Conservation (phyloP, 2,797 vertebrate species). For the Silurus lanzhouensis region DNA sequence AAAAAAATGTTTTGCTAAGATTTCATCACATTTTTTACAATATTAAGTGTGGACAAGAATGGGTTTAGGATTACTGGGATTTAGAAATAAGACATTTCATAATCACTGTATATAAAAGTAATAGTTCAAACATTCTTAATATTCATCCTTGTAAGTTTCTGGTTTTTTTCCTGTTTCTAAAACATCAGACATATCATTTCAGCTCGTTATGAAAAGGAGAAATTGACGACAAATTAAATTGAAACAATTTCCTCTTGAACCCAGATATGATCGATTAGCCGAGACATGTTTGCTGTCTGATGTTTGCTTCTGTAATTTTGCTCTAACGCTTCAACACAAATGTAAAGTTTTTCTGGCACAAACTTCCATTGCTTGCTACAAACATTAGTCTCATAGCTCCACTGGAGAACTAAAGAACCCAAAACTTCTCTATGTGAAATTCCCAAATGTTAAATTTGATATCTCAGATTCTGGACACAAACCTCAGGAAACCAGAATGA, state of each 20-base stretch:
- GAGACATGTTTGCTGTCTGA: neutral
- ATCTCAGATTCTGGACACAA: conserved; percentile 40
- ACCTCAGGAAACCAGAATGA: conserved; percentile 34
- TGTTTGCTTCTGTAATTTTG: neutral
- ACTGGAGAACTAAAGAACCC: neutral
- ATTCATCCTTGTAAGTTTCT: neutral
- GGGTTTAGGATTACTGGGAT: neutral
- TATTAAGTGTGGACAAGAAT: neutral
- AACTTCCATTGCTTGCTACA: neutral
- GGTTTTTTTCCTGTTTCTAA: neutral
- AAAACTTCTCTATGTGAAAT: neutral
- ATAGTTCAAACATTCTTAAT: neutral
- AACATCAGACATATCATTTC: neutral
- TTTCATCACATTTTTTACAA: neutral
- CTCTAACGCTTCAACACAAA: neutral
- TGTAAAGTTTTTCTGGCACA: neutral
- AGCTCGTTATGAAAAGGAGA: neutral
- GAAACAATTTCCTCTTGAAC: neutral
- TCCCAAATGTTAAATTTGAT: conserved; percentile 36
- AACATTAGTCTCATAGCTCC: neutral
- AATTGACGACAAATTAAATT: neutral
- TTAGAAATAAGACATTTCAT: neutral
- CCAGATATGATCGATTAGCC: neutral
- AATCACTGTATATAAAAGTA: neutral
- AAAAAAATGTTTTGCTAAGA: neutral